Base-by-base conservation (phyloP, 1,140 invertebrate genomes). In the Orchesella cincta region DNA sequence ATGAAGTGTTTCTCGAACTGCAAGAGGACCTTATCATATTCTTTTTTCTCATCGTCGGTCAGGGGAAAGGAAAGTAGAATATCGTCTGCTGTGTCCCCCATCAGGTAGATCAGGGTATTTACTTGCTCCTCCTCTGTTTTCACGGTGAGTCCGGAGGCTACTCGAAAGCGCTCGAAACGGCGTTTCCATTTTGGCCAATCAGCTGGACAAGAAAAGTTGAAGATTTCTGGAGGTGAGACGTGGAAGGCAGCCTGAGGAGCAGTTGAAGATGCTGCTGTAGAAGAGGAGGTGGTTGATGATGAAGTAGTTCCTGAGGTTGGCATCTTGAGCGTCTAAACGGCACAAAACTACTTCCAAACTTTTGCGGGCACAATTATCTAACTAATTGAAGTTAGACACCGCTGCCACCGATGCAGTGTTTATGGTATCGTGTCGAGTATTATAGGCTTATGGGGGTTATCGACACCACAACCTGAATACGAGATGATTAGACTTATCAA, bases 1-100 rank as follows among this genome's bases (percentile, higher is more conserved):
- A 82, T 79, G 79, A 86, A 87, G 75, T 86, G 82, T 18, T 78
- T 70, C 2, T 83, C 71, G 62, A 85, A 85, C 20, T 77, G 78
- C 0, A 75, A 54, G 3, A 79, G 8, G 16, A 81, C 80, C 16
- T 34, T 74, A 2, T 74, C 33, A 18, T 51, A 77, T 73, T 80
- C 79, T 71, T 81, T 81, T 29, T 35, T 35, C 29, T 57, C 78
- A 14, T 39, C 78, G 5, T 52, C 70, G 1, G 75, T 31, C 3
- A 79, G 34, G 5, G 39, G n/a, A 64, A 82, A 82, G 0, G 34
- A 34, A 14, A 82, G 62, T 26, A 79, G 26, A 29, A 84, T 82
- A 0, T 84, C 81, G 33, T 84, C 82, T 1, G 82, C 73, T 71
- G 83, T 71, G 5, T 82, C 81, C 1, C 83, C 84, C 83, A 84